These are phyloP conservation scores for Eufriesea mexicana DNA, from an alignment of 1,140 invertebrate genomes.

Conservation along the genomic window DNA sequence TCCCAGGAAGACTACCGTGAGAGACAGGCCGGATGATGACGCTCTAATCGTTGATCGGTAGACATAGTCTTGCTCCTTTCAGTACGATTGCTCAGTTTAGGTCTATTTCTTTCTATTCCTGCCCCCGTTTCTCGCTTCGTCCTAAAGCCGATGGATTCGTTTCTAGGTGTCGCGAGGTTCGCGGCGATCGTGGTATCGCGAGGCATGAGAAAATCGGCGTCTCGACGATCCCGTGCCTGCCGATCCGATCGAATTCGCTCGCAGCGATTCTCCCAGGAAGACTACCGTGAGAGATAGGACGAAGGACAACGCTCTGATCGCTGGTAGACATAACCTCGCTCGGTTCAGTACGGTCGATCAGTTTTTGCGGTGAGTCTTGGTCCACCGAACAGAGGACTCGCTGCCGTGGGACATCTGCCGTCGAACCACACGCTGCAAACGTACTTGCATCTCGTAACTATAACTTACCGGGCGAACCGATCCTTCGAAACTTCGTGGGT, in stretches of 20 bases:
- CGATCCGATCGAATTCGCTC: constrained; percentile 64
- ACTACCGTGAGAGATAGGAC: constrained; percentile 56
- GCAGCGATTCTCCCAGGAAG: constrained; percentile 50
- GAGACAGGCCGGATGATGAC: too few relatives aligned
- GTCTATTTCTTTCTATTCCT: background rate
- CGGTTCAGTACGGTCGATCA: constrained; percentile 63
- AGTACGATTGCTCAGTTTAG: too few relatives aligned
- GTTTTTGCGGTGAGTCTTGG: constrained; percentile 73
- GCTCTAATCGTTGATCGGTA: too few relatives aligned
- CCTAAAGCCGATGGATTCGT: background rate
- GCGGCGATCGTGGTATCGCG: background rate
- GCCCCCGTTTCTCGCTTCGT: background rate
- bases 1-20: too few relatives aligned
- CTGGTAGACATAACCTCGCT: constrained; percentile 46
- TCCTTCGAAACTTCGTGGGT: constrained; percentile 63
- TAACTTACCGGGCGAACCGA: constrained; percentile 49
- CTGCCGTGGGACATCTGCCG: constrained; percentile 56
- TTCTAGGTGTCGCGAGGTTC: background rate
- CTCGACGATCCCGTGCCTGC: constrained; percentile 44
- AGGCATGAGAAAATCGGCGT: background rate
- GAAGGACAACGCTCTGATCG: constrained; percentile 24
- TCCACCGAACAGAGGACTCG: constrained; percentile 53
- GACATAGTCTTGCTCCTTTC: too few relatives aligned
- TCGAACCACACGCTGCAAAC: constrained; percentile 52
- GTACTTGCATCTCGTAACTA: constrained; percentile 55